A percentile compares a stretch with the other conserved stretches of the same genome.
Evolutionary conservation across 2,113 vertebrate genomes (phyloP).

Genomic region (Cavia aperea): DNA sequence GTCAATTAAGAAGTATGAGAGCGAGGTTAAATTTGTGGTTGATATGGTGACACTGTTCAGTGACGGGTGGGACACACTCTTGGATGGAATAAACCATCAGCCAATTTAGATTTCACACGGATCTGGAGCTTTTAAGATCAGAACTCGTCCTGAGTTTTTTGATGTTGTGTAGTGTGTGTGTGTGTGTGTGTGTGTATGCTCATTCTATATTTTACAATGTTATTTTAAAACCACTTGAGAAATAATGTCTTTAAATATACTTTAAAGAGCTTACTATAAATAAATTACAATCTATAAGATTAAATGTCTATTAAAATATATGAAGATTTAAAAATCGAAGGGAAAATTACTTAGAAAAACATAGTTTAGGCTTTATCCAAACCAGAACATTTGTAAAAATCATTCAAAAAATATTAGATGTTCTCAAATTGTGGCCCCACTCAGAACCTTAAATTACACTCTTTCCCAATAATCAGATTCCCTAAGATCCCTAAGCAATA

Average conservation of each 20-base stretch:
- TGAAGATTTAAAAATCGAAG: slow-evolving; percentile 33
- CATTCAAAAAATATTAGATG: slow-evolving; percentile 37
- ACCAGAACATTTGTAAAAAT: slow-evolving; percentile 59
- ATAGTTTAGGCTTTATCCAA: slow-evolving; percentile 44
- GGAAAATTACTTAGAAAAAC: slow-evolving; percentile 38
- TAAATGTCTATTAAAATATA: slow-evolving; percentile 44
- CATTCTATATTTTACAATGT: slow-evolving; percentile 20
- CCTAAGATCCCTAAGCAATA: slow-evolving; percentile 18
- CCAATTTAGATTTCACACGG: slow-evolving; percentile 47
- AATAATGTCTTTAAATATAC: slow-evolving; percentile 18
- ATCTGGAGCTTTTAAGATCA: slow-evolving; percentile 55
- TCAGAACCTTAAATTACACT: slow-evolving; percentile 42
- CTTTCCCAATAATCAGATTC: slow-evolving; percentile 45
- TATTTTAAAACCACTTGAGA: slow-evolving; percentile 23
- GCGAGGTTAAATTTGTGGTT: slow-evolving; percentile 54
- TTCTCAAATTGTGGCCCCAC: slow-evolving; percentile 41
- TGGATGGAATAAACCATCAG: slow-evolving; percentile 49
- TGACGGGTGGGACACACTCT: slow-evolving; percentile 55
- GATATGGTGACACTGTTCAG: slow-evolving; percentile 29
- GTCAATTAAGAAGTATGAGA: slow-evolving; percentile 61
- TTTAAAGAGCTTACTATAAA: slow-evolving; percentile 42
- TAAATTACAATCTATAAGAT: slow-evolving; percentile 36
- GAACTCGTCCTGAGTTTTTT: slow-evolving; percentile 59
- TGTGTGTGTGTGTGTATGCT: neutral
- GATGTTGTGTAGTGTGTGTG: neutral